Percentiles rank a stretch among this genome's conserved stretches.
Conservation (phyloP, 2,113 vertebrate species). For the Irena cyanogastra region DNA sequence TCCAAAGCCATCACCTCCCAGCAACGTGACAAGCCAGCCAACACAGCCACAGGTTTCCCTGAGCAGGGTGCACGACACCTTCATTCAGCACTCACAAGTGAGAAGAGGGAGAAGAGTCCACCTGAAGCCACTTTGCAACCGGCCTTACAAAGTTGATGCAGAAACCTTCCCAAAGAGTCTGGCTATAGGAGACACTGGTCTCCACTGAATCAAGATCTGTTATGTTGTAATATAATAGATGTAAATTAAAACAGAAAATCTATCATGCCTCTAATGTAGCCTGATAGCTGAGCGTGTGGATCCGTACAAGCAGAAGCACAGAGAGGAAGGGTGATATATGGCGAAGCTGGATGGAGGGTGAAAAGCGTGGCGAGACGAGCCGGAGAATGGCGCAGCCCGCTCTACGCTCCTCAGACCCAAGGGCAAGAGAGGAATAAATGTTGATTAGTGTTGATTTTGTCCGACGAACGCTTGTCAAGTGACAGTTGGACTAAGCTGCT, state of each 20-base stretch:
- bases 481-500: conserved; percentile 96
- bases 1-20: not conserved
- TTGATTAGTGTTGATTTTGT: conserved; percentile 99
- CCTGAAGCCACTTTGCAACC: not conserved
- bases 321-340: conserved; percentile 88
- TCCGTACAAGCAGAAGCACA: conserved; percentile 75
- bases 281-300: conserved; percentile 81
- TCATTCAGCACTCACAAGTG: not conserved
- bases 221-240: conserved; percentile 89
- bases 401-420: conserved; percentile 85
- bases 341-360: conserved; percentile 89
- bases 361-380: conserved; percentile 90
- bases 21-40: not conserved
- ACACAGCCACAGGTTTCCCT: not conserved
- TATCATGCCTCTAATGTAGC: conserved; percentile 93
- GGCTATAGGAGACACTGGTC: conserved; percentile 63
- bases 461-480: conserved; percentile 90
- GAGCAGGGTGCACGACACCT: not conserved
- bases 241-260: conserved; percentile 98
- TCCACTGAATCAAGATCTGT: conserved; percentile 74
- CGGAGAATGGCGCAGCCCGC: conserved; percentile 74
- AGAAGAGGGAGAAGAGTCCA: not conserved
- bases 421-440: conserved; percentile 99
- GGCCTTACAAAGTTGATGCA: conserved; percentile 47
- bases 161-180: conserved; percentile 64